A percentile compares a stretch with the other conserved stretches of the same genome.
Conservation (phyloP, 2,888 invertebrate genomes). For the Selenia dentaria region DNA sequence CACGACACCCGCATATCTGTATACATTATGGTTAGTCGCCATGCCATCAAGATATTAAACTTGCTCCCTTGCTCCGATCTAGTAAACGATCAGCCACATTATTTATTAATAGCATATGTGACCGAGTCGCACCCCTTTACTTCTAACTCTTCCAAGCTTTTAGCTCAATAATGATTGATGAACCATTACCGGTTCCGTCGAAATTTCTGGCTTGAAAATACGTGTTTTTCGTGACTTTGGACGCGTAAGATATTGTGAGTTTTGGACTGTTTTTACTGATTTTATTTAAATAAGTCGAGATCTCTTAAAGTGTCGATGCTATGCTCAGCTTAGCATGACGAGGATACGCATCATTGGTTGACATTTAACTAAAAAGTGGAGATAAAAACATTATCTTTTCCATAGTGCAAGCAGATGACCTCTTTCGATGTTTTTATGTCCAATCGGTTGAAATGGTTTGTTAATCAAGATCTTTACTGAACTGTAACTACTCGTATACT, state of each 20-base stretch:
- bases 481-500: no score
- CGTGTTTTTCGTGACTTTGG: conserved; percentile 2
- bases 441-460: no score
- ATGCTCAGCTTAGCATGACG: no score
- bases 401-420: no score
- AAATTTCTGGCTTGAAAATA: conserved; percentile 38
- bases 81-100: conserved; percentile 19
- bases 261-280: no score
- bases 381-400: no score
- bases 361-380: no score
- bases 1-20: conserved; percentile 10
- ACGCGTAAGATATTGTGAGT: not conserved
- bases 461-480: no score
- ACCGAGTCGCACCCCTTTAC: conserved; percentile 33
- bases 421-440: no score
- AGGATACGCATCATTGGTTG: no score
- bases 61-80: conserved; percentile 1
- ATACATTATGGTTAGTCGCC: conserved; percentile 2
- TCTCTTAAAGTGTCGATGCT: no score
- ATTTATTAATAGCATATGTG: conserved; percentile 15
- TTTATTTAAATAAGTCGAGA: no score
- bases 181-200: conserved; percentile 57
- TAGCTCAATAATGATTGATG: conserved; percentile 68
- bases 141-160: conserved; percentile 50
- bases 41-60: conserved; percentile 11